These are phyloP conservation scores for Drosophila sordidula DNA, from an alignment of 2,888 invertebrate genomes.

Conservation along the genomic window DNA sequence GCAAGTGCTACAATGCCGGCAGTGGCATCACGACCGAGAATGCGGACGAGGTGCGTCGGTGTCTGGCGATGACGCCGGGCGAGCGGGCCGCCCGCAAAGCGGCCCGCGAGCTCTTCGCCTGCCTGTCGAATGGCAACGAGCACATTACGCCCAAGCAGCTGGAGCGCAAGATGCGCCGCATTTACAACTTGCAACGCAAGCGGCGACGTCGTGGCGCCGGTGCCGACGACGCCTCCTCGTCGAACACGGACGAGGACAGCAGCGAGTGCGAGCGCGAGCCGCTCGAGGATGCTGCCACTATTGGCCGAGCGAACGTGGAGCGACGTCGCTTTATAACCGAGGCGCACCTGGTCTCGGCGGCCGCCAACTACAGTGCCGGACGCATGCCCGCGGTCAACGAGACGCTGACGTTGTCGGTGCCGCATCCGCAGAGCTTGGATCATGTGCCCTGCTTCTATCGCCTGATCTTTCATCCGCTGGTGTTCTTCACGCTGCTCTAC, in stretches of 20 bases:
- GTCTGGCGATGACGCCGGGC: slow-evolving; percentile 93
- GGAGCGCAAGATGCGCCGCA: slow-evolving; percentile 90
- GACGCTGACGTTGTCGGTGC: slow-evolving; percentile 89
- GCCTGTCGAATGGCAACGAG: slow-evolving; percentile 93
- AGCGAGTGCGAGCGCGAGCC: slow-evolving; percentile 68
- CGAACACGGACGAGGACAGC: slow-evolving; percentile 70
- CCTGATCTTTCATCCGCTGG: slow-evolving; percentile 90
- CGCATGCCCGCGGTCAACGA: slow-evolving; percentile 91
- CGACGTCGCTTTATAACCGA: slow-evolving; percentile 88
- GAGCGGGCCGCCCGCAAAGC: slow-evolving; percentile 95
- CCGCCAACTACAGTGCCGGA: slow-evolving; percentile 92
- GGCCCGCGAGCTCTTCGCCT: slow-evolving; percentile 94
- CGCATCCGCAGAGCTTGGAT: slow-evolving; percentile 89
- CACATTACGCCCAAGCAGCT: slow-evolving; percentile 94
- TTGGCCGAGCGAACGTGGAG: slow-evolving; percentile 55
- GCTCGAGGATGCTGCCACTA: slow-evolving; percentile 67
- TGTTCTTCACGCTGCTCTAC: slow-evolving; percentile 90
- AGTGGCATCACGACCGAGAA: slow-evolving; percentile 91
- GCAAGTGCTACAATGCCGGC: slow-evolving; percentile 87
- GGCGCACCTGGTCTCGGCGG: slow-evolving; percentile 92
- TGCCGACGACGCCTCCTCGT: slow-evolving; percentile 60
- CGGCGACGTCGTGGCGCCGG: slow-evolving; percentile 68
- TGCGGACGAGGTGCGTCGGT: slow-evolving; percentile 90
- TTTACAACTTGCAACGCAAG: slow-evolving; percentile 86
- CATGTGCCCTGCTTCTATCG: slow-evolving; percentile 90